A percentile compares a stretch with the other conserved stretches of the same genome.
Conservation (phyloP, 1,140 invertebrate species). For the Zophobas atratus region DNA sequence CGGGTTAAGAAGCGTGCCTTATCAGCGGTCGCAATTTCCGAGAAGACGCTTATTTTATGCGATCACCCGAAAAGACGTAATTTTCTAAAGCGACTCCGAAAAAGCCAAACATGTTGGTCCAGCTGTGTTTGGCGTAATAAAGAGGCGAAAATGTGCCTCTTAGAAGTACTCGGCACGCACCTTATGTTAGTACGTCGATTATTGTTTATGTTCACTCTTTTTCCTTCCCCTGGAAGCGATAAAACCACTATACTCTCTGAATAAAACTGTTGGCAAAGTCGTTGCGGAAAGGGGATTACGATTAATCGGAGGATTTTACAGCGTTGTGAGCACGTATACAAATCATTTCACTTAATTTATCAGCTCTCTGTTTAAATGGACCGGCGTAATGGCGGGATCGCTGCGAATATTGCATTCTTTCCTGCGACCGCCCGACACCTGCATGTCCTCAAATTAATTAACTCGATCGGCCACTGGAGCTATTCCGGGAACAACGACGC, state of each 20-base stretch:
- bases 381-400: conserved; percentile 12
- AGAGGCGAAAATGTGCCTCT: conserved; percentile 50
- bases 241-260: conserved; percentile 28
- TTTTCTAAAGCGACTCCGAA: conserved; percentile 25
- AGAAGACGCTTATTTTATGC: conserved; percentile 35
- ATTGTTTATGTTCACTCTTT: conserved; percentile 47
- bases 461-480: too few species aligned
- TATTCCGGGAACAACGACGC: too few species aligned
- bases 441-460: too few species aligned
- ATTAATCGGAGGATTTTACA: conserved; percentile 45
- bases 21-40: conserved; percentile 25
- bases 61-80: conserved; percentile 38
- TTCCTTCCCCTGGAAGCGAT: conserved; percentile 23
- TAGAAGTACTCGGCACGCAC: conserved; percentile 54
- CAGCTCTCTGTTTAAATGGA: conserved; percentile 43
- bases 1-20: conserved; percentile 43
- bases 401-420: conserved; percentile 41
- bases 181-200: conserved; percentile 50
- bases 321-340: conserved; percentile 45
- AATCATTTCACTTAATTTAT: conserved; percentile 51
- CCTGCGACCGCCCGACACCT: neutral
- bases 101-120: conserved; percentile 44
- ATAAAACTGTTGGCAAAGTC: conserved; percentile 47
- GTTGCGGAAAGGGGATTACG: conserved; percentile 48
- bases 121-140: conserved; percentile 42